Evolutionary conservation across 2,797 vertebrate species (phyloP).

Genomic region (Schizopygopsis pylzovi): DNA sequence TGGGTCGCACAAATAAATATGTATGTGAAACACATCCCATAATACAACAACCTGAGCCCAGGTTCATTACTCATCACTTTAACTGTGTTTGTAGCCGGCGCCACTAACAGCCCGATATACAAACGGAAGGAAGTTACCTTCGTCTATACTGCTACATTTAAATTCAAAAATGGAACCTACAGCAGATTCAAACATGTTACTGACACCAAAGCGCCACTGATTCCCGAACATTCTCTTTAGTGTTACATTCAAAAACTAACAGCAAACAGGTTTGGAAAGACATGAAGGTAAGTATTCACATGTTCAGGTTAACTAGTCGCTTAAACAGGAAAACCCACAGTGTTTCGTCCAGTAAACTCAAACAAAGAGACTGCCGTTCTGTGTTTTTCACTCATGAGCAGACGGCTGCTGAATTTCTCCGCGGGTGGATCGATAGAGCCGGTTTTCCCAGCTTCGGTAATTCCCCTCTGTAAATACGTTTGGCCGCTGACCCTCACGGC

Average conservation of each 20-base stretch:
- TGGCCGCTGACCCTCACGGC: conserved; percentile 29
- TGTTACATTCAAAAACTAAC: not conserved
- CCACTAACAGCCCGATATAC: no score
- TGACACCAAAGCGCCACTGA: not conserved
- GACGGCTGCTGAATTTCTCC: not conserved
- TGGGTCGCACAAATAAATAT: no score
- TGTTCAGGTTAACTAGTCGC: not conserved
- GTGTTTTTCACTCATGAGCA: conserved; percentile 11
- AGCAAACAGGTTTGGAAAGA: not conserved
- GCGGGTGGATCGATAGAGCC: conserved; percentile 9
- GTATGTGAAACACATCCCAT: no score
- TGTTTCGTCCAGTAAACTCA: not conserved
- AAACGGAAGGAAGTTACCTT: no score
- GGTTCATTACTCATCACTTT: no score
- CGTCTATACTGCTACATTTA: not conserved
- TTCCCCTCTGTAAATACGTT: conserved; percentile 58
- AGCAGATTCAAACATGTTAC: no score
- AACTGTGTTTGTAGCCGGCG: no score
- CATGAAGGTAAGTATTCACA: not conserved
- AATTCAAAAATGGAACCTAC: not conserved
- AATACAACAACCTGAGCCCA: no score
- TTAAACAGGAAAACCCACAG: not conserved
- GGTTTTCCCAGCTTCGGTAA: conserved; percentile 18
- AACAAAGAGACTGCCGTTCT: not conserved
- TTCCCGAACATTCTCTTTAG: not conserved